Base-by-base conservation (phyloP, 2,113 vertebrate species). In the Stictonetta naevosa region DNA sequence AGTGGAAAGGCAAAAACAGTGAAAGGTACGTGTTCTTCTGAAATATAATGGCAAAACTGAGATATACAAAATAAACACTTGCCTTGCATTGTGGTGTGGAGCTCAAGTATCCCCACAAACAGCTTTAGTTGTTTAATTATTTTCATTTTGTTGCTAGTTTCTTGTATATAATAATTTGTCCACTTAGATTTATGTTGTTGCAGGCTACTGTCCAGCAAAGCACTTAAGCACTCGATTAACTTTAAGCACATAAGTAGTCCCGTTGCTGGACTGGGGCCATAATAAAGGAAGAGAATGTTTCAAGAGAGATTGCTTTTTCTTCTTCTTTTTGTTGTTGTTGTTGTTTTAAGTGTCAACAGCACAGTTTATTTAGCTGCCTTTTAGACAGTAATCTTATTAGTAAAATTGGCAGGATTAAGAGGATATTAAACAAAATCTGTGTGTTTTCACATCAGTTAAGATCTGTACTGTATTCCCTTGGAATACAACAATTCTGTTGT, bases 401-500 rank as follows among this genome's bases (percentile, higher is more conserved):
- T 78, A 96, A 97, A 98, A 97, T 95, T 97, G 95, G 96, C 88
- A 94, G 96, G 97, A 98, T 98, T 97, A 97, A 96, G 95, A 93
- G 94, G 94, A 92, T 96, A 95, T 96, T 97, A 97, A 97, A 96
- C 92, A 97, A 94, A 96, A 85, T 68, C 93, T 95, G 88, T 85
- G 93, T 97, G 92, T 97, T 97, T 98, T 93, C 92, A 93, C 97
- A 97, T 97, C 97, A 97, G 93, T 97, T 98, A 96, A 96, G 96
- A 96, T 94, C 86, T 97, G 77, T 83, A 84, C 88, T 48, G 66
- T 93, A 95, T 95, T 97, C 92, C 97, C 87, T 78, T 92, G 79
- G 93, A 97, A 97, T 94, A 97, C 94, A 95, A 92, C 81, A 93
- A 94, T 88, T 96, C 93, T 93, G 91, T 96, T 94, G 92, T 95